Evolutionary conservation across 2,888 invertebrate species (phyloP).

Genomic region (Eucriotettix oculatus): DNA sequence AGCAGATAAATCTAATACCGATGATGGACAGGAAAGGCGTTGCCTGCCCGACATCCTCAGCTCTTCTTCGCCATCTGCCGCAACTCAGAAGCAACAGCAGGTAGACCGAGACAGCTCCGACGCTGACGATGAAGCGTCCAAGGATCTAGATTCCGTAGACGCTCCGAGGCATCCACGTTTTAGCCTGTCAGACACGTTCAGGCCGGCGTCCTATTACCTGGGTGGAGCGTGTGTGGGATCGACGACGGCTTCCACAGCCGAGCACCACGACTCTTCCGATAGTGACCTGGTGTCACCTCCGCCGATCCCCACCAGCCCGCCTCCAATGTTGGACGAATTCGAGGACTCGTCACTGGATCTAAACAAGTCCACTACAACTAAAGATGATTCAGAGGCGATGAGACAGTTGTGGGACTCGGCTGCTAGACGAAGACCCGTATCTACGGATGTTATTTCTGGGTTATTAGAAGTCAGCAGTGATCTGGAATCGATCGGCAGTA

Average conservation of each 20-base stretch:
- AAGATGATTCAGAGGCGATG: constrained; percentile 14
- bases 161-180: constrained; percentile 57
- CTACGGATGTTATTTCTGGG: constrained; percentile 44
- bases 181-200: constrained; percentile 72
- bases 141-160: constrained; percentile 49
- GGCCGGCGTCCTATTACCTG: constrained; percentile 75
- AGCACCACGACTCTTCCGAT: constrained; percentile 65
- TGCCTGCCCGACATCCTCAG: constrained; percentile 45
- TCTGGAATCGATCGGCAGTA: constrained; percentile 17
- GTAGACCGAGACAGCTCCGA: constrained; percentile 45
- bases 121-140: constrained; percentile 66
- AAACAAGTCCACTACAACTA: constrained; percentile 13
- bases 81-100: constrained; percentile 8
- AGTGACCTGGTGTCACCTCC: constrained; percentile 65
- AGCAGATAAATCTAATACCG: neutral
- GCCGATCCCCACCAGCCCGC: constrained; percentile 58
- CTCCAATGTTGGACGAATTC: constrained; percentile 54
- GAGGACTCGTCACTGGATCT: constrained; percentile 24
- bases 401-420: constrained; percentile 29
- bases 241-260: constrained; percentile 14
- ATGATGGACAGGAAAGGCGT: neutral
- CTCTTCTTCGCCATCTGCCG: constrained; percentile 21
- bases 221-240: constrained; percentile 39
- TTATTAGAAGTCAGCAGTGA: constrained; percentile 27
- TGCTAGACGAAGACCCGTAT: constrained; percentile 53